These are phyloP conservation scores for Bombus waltoni DNA, from an alignment of 1,140 invertebrate species.

Conservation along the genomic window DNA sequence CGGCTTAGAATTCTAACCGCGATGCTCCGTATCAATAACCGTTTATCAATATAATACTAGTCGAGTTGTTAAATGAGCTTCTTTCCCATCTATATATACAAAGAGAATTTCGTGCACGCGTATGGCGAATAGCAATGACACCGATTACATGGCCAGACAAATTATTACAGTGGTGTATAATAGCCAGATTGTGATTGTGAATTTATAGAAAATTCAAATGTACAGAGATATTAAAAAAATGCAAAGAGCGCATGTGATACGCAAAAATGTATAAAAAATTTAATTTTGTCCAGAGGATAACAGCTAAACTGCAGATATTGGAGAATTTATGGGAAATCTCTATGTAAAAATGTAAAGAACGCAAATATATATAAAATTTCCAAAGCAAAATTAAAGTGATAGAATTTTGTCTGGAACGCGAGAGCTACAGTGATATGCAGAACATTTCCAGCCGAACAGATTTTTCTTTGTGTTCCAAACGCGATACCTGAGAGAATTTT, in stretches of 20 bases:
- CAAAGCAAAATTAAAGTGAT: too few species aligned
- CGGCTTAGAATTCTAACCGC: slow-evolving; percentile 32
- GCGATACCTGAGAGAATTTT: too few species aligned
- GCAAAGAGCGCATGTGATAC: accelerated
- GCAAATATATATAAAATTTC: too few species aligned
- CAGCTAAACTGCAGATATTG: neutral
- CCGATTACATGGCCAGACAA: neutral
- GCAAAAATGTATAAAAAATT: neutral
- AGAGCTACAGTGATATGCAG: too few species aligned
- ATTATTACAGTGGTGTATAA: neutral
- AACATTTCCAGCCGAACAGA: too few species aligned
- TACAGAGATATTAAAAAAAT: neutral
- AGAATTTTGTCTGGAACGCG: too few species aligned
- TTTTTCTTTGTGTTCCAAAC: too few species aligned
- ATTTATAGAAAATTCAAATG: neutral
- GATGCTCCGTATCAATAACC: neutral
- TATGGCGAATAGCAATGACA: neutral
- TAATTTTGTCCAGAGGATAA: neutral
- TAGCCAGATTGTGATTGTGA: neutral
- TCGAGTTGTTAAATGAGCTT: neutral
- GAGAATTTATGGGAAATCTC: too few species aligned
- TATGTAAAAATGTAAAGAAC: too few species aligned
- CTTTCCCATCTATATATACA: neutral
- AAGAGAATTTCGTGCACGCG: slow-evolving; percentile 7
- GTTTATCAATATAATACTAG: slow-evolving; percentile 23